Evolutionary conservation across 2,113 vertebrate species (phyloP).

Genomic region (Callipepla californica): DNA sequence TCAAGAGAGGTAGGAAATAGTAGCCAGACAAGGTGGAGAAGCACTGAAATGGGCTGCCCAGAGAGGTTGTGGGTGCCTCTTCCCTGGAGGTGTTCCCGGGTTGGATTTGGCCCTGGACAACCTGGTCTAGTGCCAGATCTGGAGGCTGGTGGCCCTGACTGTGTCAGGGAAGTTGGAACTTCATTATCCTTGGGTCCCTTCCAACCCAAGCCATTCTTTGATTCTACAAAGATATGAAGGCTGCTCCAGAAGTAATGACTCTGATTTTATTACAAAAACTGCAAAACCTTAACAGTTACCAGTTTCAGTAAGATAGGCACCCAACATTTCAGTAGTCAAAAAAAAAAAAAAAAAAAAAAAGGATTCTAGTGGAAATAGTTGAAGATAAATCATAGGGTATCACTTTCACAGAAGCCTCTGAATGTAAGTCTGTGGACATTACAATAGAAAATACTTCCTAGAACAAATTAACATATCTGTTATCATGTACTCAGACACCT

Average conservation of each 20-base stretch:
- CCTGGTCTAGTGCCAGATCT: too few relatives aligned
- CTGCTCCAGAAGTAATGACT: too few relatives aligned
- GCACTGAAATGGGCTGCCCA: too few relatives aligned
- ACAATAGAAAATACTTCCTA: constrained; percentile 40
- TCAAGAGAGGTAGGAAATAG: neutral
- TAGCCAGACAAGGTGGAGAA: neutral
- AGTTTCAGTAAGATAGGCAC: constrained; percentile 65
- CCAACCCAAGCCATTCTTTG: too few relatives aligned
- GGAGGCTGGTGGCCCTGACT: too few relatives aligned
- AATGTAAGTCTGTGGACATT: neutral
- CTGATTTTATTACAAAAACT: neutral
- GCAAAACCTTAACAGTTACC: constrained; percentile 67
- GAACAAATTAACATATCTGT: neutral
- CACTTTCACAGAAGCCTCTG: constrained; percentile 27
- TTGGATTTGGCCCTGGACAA: too few relatives aligned
- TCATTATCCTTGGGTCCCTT: too few relatives aligned
- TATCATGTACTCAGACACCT: rapidly evolving
- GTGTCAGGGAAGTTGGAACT: too few relatives aligned
- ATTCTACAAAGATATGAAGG: too few relatives aligned
- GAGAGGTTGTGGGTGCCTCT: too few relatives aligned
- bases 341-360: constrained; percentile 19
- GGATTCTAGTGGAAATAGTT: constrained; percentile 87
- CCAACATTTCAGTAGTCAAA: constrained; percentile 75
- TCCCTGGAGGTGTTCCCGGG: too few relatives aligned
- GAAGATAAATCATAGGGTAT: constrained; percentile 76